Evolutionary conservation across 2,113 vertebrate species (phyloP).

Genomic region (Lycaon pictus): DNA sequence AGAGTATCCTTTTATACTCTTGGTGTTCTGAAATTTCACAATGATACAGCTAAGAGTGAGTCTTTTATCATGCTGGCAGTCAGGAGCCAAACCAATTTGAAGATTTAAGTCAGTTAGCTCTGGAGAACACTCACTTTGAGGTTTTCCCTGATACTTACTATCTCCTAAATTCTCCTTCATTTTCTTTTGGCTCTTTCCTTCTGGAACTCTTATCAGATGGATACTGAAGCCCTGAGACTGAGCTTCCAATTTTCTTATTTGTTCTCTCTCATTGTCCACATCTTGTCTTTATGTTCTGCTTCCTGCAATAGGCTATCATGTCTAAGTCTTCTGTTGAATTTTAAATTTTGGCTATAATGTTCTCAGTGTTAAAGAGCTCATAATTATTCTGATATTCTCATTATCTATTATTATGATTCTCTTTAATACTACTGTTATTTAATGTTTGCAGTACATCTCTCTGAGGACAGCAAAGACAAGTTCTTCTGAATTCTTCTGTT

Average conservation of each 20-base stretch:
- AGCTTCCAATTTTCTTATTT: background rate
- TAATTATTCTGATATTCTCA: background rate
- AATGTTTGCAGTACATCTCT: background rate
- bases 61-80: background rate
- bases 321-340: background rate
- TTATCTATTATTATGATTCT: background rate
- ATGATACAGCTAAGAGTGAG: background rate
- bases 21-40: slow-evolving; percentile 6
- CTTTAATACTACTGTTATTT: background rate
- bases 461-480: background rate
- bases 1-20: background rate
- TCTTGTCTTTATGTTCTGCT: background rate
- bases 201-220: background rate
- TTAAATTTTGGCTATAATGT: background rate
- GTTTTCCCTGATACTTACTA: background rate
- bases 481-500: background rate
- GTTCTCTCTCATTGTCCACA: background rate
- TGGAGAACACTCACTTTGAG: background rate
- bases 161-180: background rate
- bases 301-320: background rate
- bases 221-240: background rate
- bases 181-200: background rate
- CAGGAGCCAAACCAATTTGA: background rate
- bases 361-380: slow-evolving; percentile 5
- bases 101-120: background rate